Percentiles rank a stretch among this genome's conserved stretches.
phyloP scores from a whole-genome alignment of 2,888 invertebrate species.

The Athrips mouffetella region DNA sequence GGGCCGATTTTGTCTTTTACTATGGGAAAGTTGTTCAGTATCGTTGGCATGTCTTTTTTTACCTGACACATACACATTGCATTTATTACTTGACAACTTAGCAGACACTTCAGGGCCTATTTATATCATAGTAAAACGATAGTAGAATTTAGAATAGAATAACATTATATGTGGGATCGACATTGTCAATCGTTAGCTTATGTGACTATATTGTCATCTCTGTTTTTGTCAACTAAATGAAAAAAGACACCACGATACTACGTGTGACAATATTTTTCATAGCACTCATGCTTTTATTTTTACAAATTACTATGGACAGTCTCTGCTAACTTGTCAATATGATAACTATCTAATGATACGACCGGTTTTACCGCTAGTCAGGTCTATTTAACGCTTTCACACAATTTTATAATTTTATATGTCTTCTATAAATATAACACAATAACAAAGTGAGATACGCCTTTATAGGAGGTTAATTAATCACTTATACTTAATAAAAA shows the following conservation, averaged over 20 bases:
- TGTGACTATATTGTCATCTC: no score
- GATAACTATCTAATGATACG: background rate
- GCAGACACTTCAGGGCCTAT: background rate
- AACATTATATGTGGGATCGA: no score
- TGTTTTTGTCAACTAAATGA: background rate
- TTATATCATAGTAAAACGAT: background rate
- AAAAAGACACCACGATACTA: no score
- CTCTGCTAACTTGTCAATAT: slow-evolving; percentile 1
- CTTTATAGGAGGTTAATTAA: background rate
- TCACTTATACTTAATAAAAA: background rate
- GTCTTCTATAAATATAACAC: background rate
- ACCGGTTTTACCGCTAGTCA: background rate
- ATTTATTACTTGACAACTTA: background rate
- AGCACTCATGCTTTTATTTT: no score
- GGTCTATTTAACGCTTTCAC: background rate
- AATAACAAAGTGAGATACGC: background rate
- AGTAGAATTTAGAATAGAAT: background rate
- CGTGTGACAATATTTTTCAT: no score
- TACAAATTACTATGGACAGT: background rate
- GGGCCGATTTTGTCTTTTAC: no score
- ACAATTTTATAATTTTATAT: no score
- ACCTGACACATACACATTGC: no score
- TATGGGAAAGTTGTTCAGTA: no score
- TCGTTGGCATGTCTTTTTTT: no score
- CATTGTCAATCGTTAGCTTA: no score